Percentiles rank a stretch among this genome's conserved stretches.
These are phyloP conservation scores for Megalops atlanticus DNA, from an alignment of 2,113 vertebrate genomes.

Conservation along the genomic window DNA sequence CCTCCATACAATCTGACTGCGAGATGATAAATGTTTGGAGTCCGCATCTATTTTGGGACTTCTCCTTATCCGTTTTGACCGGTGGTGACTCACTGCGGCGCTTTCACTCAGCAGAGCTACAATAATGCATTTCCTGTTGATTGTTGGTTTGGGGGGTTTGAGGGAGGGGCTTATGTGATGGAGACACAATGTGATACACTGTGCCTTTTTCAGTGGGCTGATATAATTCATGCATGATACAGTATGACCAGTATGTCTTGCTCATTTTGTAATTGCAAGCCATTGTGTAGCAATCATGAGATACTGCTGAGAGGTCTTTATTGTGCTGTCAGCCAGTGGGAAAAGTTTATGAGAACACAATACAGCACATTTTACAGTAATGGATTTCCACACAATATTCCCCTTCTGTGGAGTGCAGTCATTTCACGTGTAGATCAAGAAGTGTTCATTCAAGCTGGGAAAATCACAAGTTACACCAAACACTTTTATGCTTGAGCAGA, in stretches of 20 bases:
- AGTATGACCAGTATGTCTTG: background rate
- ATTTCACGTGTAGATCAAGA: background rate
- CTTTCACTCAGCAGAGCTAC: slow-evolving; percentile 5
- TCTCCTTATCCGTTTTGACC: background rate
- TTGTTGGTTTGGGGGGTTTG: too few species aligned
- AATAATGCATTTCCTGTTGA: slow-evolving; percentile 24
- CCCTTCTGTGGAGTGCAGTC: too few species aligned
- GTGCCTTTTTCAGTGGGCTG: slow-evolving; percentile 13
- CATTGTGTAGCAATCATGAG: background rate
- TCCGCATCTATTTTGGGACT: slow-evolving; percentile 9
- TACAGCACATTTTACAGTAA: background rate
- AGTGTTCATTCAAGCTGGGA: background rate
- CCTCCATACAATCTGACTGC: background rate
- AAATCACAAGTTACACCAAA: background rate
- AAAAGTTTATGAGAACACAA: background rate
- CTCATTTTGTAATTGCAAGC: background rate
- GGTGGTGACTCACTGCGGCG: background rate
- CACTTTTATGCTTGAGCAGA: too few species aligned
- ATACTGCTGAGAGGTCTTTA: background rate
- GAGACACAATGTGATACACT: slow-evolving; percentile 18
- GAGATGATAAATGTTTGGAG: slow-evolving; percentile 3
- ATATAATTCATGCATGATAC: slow-evolving; percentile 20
- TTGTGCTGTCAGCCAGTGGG: slow-evolving; percentile 2
- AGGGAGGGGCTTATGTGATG: too few species aligned
- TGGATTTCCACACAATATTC: background rate